Evolutionary conservation across 2,113 vertebrate genomes (phyloP).

Genomic region (Ptychochromis oligacanthus): DNA sequence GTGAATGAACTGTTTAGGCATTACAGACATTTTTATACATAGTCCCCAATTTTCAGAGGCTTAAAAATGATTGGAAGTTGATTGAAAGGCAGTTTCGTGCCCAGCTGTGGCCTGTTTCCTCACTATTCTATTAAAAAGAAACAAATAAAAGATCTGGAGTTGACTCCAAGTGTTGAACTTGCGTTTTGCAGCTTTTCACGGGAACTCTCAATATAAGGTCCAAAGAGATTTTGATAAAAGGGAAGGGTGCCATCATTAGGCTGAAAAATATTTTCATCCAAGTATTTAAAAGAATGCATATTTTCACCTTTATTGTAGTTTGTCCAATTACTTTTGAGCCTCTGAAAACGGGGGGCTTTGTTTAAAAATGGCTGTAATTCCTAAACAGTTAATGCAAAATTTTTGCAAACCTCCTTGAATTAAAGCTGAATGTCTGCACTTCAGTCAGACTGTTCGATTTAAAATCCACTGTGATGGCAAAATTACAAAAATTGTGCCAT

Average conservation of each 20-base stretch:
- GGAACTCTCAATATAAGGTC: neutral
- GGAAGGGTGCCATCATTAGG: neutral
- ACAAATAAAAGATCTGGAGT: neutral
- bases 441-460: too few relatives aligned
- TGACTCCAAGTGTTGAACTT: neutral
- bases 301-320: too few relatives aligned
- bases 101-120: neutral
- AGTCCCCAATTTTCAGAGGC: neutral
- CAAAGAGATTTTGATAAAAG: neutral
- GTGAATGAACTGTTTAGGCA: neutral
- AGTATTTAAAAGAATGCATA: too few relatives aligned
- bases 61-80: neutral
- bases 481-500: too few relatives aligned
- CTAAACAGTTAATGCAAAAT: too few relatives aligned
- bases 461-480: too few relatives aligned
- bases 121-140: neutral
- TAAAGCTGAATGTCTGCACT: too few relatives aligned
- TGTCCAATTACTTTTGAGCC: too few relatives aligned
- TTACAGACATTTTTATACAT: neutral
- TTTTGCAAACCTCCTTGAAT: too few relatives aligned
- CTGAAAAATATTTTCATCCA: neutral
- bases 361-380: too few relatives aligned
- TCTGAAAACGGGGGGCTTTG: too few relatives aligned
- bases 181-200: neutral
- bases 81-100: neutral